Evolutionary conservation across 2,888 invertebrate species (phyloP), one percentile per base, ranked within the genome.

Genomic region (Pilophorus perplexus): DNA sequence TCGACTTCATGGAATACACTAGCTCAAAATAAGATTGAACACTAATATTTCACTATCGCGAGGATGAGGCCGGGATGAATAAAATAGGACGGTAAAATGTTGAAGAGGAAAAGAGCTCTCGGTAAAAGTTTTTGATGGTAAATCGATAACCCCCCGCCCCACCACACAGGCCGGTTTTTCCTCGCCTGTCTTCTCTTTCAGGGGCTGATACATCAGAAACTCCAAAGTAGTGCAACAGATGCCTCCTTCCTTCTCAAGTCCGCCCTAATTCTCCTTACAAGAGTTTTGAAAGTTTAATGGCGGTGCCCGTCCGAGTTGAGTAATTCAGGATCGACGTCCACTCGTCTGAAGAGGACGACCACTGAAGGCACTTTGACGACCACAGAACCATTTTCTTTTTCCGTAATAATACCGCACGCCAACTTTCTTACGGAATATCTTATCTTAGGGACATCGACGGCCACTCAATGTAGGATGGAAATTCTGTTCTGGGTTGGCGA

Each of bases 151-250:
- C n/a, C n/a, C n/a, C n/a, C n/a, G n/a, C n/a, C n/a, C n/a, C n/a
- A n/a, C n/a, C n/a, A n/a, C n/a, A 1, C 22, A 8, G 55, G 37
- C 6, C 20, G 55, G 8, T 12, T 20, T 14, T 12, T 20, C n/a
- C 12, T 18, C 12, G 37, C 14, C 18, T 23, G 33, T 55, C 38
- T 54, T 37, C 22, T 14, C 38, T 23, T 37, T 37, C 38, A 37
- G 20, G 20, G 37, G 10, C 20, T 55, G 55, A 55, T 55, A 55
- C 37, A 55, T 55, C 55, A 55, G 55, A 55, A 55, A 55, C 55
- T 55, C 38, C 55, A 38, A 55, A 55, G 55, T 55, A 55, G 55
- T 55, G 55, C 55, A 55, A 55, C 55, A 55, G 55, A 37, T 55
- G 55, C 55, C 22, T 37, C 18, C 55, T 22, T 23, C 55, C 28